A percentile compares a stretch with the other conserved stretches of the same genome.
Conservation (phyloP, 2,797 vertebrate genomes). For the Labeo calbasu region DNA sequence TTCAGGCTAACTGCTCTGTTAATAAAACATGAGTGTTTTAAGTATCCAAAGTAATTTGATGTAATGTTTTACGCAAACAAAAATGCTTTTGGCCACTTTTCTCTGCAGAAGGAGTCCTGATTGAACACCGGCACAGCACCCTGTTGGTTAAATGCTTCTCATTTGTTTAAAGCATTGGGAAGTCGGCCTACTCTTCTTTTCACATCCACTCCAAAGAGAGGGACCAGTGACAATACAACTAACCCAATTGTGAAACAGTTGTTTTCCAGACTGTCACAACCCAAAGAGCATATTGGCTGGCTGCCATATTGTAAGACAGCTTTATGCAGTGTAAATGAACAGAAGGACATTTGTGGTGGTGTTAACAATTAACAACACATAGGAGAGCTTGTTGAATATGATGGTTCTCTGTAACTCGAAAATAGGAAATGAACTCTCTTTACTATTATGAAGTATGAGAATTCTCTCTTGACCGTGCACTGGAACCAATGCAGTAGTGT, state of each 20-base stretch:
- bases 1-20: neutral
- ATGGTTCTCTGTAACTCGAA: neutral
- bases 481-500: neutral
- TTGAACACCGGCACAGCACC: neutral
- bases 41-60: neutral
- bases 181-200: neutral
- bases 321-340: neutral
- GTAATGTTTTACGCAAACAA: neutral
- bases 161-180: neutral
- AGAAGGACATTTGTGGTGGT: neutral
- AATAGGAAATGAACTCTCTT: neutral
- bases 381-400: slow-evolving; percentile 6
- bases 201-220: slow-evolving; percentile 4
- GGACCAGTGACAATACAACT: neutral
- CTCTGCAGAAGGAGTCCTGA: neutral
- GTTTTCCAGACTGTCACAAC: neutral
- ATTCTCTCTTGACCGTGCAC: neutral
- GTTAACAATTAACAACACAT: slow-evolving; percentile 5
- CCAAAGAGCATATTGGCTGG: slow-evolving; percentile 1
- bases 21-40: neutral
- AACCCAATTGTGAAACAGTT: neutral
- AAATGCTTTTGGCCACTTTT: neutral
- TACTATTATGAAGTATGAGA: neutral
- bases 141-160: neutral
- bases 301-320: slow-evolving; percentile 7